Evolutionary conservation across 2,797 vertebrate genomes (phyloP), one percentile per base, ranked within the genome.

Genomic region (Schizopygopsis pylzovi): DNA sequence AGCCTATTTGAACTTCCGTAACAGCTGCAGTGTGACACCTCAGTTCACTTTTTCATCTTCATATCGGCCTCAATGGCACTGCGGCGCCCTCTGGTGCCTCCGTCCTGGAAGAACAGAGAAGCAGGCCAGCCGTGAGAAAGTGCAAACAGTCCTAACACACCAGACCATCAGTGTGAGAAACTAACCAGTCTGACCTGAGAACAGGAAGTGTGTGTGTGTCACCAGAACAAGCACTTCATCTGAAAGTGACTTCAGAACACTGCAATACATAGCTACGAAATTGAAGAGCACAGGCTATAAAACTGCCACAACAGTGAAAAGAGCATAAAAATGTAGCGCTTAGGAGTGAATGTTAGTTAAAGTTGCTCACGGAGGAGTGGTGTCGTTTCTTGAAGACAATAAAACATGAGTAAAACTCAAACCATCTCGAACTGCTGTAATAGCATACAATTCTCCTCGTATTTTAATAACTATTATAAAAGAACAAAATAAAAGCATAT

Each of bases 51-150:
- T 95, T 99, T 99, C 98, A 99, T 99, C 94, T 99, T 99, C 95
- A 99, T 96, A 92, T 99, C 98, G 0, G 98, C 98, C 94, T 99
- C 98, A 87, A 99, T 99, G 92, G 98, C 98, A 89, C 98, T 99
- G 88, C 98, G 98, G 79, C 98, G 97, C 87, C 98, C 98, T 89
- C 98, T 97, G 91, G 98, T 99, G 93, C 98, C 98, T 72, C 98
- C 98, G 15, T 99, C 98, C 98, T 99, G 93, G 83, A 90, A 93
- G 77, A 80, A 89, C 47, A 91, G 70, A 86, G 28, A 89, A 84
- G 59, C 73, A 85, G 90, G 82, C 6, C 47, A n/a, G 33, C 7
- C 4, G 5, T 76, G 84, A 59, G n/a, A 6, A 3, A 49, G 43
- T 10, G 47, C 39, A 86, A 71, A 67, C 3, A 81, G 54, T 39